Evolutionary conservation across 1,140 invertebrate species (phyloP).

Genomic region (Coptotermes formosanus): DNA sequence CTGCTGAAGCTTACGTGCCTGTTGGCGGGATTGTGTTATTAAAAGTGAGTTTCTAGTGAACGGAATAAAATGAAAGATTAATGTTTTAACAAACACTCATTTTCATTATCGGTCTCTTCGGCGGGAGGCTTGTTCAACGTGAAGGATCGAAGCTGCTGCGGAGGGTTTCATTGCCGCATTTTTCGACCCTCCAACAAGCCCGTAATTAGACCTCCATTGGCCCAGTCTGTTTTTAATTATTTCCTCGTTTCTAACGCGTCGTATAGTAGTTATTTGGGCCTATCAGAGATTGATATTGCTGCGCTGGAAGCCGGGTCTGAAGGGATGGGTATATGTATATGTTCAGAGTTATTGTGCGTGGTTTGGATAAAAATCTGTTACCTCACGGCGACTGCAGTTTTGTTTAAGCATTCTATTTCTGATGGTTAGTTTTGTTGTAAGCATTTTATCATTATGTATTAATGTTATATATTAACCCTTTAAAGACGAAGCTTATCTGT

Average conservation of each 20-base stretch:
- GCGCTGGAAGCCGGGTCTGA: not conserved
- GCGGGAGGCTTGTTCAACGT: not conserved
- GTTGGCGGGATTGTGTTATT: not conserved
- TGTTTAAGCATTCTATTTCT: too few species aligned
- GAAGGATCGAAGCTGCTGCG: not conserved
- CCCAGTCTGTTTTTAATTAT: constrained; percentile 6
- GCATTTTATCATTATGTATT: too few species aligned
- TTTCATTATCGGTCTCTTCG: not conserved
- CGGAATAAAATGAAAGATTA: not conserved
- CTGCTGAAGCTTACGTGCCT: too few species aligned
- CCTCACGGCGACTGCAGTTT: too few species aligned
- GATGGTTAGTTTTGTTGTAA: too few species aligned
- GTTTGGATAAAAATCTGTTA: not conserved
- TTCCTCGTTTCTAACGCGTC: not conserved
- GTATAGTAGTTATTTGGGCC: not conserved
- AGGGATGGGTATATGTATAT: not conserved
- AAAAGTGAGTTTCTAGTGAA: not conserved
- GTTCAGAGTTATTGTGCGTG: not conserved
- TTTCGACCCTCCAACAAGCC: not conserved
- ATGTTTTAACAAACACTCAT: not conserved
- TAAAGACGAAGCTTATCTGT: too few species aligned
- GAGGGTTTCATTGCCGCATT: not conserved
- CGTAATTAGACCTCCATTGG: not conserved
- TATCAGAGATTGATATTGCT: not conserved
- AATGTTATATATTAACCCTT: too few species aligned